Conservation (phyloP, 2,888 invertebrate species). For the Acholoe squamosa region DNA sequence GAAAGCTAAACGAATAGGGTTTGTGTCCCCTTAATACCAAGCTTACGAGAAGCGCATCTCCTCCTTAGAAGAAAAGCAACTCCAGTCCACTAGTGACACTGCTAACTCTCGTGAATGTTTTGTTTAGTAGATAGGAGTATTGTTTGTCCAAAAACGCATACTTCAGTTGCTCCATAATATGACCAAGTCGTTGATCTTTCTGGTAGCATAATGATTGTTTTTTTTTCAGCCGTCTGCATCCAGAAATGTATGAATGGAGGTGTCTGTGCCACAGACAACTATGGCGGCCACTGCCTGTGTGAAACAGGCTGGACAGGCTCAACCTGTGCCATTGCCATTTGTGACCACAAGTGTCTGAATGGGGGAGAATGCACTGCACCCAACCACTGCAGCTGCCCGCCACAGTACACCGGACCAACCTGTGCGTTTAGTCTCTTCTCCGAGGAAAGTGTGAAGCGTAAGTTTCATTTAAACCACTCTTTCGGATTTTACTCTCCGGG, state of each 20-base stretch:
- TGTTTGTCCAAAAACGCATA: no score
- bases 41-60: no score
- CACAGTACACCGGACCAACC: constrained; percentile 93
- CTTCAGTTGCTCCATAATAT: no score
- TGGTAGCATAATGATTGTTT: no score
- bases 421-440: constrained; percentile 76
- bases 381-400: constrained; percentile 92
- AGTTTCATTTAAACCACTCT: background rate
- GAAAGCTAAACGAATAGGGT: no score
- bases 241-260: constrained; percentile 94
- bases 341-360: constrained; percentile 53
- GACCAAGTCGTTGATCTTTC: no score
- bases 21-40: no score
- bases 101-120: no score
- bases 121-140: no score
- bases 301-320: constrained; percentile 12
- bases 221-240: constrained; percentile 89
- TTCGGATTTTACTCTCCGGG: no score
- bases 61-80: no score
- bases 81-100: no score
- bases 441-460: background rate
- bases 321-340: constrained; percentile 43
- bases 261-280: constrained; percentile 87
- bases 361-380: constrained; percentile 63
- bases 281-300: constrained; percentile 37